These are phyloP conservation scores for Sylvietta virens DNA, from an alignment of 2,113 vertebrate genomes.

Conservation along the genomic window DNA sequence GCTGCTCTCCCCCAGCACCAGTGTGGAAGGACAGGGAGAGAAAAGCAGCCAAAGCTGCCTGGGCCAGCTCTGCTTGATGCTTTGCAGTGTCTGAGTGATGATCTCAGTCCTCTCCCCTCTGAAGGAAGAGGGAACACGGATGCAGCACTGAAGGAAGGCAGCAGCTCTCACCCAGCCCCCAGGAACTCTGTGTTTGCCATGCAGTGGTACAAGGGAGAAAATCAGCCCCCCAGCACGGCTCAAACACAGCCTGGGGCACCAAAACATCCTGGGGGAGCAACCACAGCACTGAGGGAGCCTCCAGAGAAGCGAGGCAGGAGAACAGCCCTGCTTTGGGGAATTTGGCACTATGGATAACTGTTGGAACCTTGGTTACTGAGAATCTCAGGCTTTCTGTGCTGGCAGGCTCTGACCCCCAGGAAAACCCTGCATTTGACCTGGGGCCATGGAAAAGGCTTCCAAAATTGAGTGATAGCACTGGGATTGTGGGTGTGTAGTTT, in stretches of 20 bases:
- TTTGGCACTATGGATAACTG: rapidly evolving
- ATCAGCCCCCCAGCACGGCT: not conserved
- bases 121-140: not conserved
- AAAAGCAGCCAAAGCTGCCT: not conserved
- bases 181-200: not conserved
- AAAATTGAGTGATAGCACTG: no score
- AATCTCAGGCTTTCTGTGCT: no score
- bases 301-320: not conserved
- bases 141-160: not conserved
- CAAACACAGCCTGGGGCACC: not conserved
- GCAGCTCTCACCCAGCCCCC: not conserved
- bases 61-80: not conserved
- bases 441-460: no score
- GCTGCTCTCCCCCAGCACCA: not conserved
- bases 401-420: no score
- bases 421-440: no score
- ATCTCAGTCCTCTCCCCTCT: rapidly evolving
- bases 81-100: not conserved
- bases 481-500: no score
- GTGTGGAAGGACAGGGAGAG: not conserved
- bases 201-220: not conserved
- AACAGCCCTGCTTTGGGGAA: not conserved
- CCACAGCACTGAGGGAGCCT: not conserved
- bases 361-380: no score
- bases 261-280: not conserved